These are phyloP conservation scores for Tadarida brasiliensis DNA, from an alignment of 2,797 vertebrate species.

Conservation along the genomic window DNA sequence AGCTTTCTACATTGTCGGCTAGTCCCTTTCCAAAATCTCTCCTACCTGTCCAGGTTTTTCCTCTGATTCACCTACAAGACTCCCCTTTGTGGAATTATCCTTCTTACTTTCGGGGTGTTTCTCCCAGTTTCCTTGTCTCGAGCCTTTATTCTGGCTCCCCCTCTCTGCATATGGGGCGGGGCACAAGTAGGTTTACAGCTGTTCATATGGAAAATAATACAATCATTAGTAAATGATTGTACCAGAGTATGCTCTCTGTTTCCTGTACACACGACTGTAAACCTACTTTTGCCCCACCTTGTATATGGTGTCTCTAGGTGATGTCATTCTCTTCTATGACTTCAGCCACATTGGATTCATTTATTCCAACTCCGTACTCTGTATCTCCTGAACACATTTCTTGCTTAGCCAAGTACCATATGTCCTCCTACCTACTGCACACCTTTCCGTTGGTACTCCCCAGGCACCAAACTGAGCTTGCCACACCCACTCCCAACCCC, in stretches of 20 bases:
- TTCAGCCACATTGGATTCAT: neutral
- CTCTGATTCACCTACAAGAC: neutral
- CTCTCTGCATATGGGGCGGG: neutral
- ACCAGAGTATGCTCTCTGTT: neutral
- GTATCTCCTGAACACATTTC: neutral
- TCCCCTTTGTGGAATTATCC: neutral
- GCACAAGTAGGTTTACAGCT: too few species aligned
- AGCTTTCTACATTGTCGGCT: neutral
- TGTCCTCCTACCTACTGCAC: neutral
- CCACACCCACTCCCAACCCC: neutral
- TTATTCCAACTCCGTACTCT: neutral
- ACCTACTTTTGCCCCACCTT: neutral
- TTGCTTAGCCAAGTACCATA: neutral
- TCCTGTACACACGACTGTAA: neutral
- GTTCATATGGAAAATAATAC: neutral
- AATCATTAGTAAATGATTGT: neutral
- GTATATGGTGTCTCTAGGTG: neutral
- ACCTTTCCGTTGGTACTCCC: neutral
- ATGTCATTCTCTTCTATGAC: neutral
- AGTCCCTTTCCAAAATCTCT: neutral
- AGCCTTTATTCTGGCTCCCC: neutral
- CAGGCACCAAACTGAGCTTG: neutral
- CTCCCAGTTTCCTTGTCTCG: neutral
- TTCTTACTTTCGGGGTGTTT: neutral
- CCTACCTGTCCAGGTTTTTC: neutral